Percentiles rank a stretch among this genome's conserved stretches.
These are phyloP conservation scores for Ianthella basta DNA, from an alignment of 37 sponge, comb jelly and placozoan genomes.

Conservation along the genomic window DNA sequence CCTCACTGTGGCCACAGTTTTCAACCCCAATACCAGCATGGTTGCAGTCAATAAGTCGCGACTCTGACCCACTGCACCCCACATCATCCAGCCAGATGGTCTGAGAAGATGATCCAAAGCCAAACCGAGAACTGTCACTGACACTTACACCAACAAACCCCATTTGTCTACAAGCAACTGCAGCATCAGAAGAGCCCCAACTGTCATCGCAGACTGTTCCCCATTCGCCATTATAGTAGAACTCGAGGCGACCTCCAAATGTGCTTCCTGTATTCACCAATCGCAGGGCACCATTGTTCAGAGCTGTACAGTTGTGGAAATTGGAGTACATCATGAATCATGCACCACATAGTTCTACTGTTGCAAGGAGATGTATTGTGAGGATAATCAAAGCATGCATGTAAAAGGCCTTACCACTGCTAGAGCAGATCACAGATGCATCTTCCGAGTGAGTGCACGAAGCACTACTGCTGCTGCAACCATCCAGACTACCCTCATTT, in stretches of 20 bases:
- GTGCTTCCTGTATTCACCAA: neutral
- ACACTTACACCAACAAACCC: neutral
- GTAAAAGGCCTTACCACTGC: too few relatives aligned
- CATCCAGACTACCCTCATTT: too few relatives aligned
- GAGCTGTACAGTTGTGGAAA: neutral
- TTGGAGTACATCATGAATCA: too few relatives aligned
- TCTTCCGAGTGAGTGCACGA: too few relatives aligned
- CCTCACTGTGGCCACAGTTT: slow-evolving; percentile 41
- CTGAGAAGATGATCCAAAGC: neutral
- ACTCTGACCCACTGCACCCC: slow-evolving; percentile 20
- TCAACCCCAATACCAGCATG: neutral
- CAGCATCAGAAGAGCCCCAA: neutral
- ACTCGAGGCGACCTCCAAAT: slow-evolving; percentile 7
- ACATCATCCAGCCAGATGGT: slow-evolving; percentile 29
- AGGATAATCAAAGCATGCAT: too few relatives aligned
- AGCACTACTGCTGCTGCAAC: too few relatives aligned
- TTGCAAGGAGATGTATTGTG: too few relatives aligned
- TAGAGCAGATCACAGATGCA: too few relatives aligned
- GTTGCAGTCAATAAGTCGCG: slow-evolving; percentile 16
- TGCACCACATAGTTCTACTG: too few relatives aligned
- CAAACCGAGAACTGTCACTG: too few relatives aligned
- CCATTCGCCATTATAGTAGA: neutral
- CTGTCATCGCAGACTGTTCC: slow-evolving; percentile 25
- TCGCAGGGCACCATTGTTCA: neutral
- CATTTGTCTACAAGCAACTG: slow-evolving; percentile 13